Evolutionary conservation across 2,113 vertebrate species (phyloP).

Genomic region (Passer montanus): DNA sequence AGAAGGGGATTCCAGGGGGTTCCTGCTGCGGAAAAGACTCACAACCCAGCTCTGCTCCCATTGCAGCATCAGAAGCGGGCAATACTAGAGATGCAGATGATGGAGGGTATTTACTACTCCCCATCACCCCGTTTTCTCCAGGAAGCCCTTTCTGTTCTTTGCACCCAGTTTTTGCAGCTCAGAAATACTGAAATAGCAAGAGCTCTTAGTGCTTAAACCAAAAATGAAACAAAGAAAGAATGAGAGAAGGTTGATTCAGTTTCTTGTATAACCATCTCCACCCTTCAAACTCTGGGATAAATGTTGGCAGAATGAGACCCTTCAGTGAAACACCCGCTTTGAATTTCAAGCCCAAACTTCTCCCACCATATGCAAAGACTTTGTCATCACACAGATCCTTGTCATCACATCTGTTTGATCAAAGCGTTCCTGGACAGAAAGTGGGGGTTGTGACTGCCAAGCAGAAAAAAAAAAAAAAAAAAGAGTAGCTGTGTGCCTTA

Average conservation of each 20-base stretch:
- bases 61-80: background rate
- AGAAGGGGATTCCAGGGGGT: conserved; percentile 11
- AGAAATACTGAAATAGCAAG: background rate
- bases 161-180: background rate
- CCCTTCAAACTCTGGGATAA: background rate
- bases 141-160: background rate
- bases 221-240: background rate
- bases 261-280: background rate
- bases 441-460: conserved; percentile 12
- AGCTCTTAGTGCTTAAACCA: background rate
- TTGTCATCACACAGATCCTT: conserved; percentile 38
- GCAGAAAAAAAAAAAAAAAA: background rate
- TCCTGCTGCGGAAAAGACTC: background rate
- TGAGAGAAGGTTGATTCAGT: background rate
- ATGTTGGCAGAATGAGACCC: conserved; percentile 3
- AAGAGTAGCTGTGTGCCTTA: background rate
- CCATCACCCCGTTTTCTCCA: background rate
- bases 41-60: background rate
- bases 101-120: background rate
- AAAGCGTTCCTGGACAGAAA: conserved; percentile 41
- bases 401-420: conserved; percentile 53
- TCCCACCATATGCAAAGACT: conserved; percentile 42
- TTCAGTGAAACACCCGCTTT: background rate
- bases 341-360: conserved; percentile 54
- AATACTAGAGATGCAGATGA: background rate